Conservation (phyloP, 2,797 vertebrate genomes). For the Discoglossus pictus region DNA sequence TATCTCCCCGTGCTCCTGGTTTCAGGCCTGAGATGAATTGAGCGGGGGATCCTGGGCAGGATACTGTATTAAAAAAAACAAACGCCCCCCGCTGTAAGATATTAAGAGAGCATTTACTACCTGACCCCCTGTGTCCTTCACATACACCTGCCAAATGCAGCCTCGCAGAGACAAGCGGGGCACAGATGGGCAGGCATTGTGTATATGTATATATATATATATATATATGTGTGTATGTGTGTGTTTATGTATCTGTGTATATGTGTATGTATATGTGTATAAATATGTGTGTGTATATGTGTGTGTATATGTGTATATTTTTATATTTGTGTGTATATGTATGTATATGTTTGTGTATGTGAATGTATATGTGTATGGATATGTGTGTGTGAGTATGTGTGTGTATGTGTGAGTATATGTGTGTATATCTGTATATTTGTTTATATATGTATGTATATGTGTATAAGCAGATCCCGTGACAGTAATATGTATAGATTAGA, state of each 20-base stretch:
- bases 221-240: background rate
- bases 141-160: constrained; percentile 31
- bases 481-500: no score
- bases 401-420: no score
- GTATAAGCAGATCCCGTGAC: no score
- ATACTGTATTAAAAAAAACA: constrained; percentile 51
- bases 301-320: constrained; percentile 2
- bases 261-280: no score
- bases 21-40: constrained; percentile 41
- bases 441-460: no score
- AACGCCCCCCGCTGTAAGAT: constrained; percentile 50
- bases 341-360: no score
- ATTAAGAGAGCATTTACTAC: constrained; percentile 50
- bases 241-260: no score
- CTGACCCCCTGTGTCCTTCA: constrained; percentile 44
- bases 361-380: no score
- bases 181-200: constrained; percentile 37
- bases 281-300: no score
- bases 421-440: no score
- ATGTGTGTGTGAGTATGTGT: no score
- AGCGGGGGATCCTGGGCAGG: constrained; percentile 41
- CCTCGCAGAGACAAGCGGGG: constrained; percentile 34
- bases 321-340: background rate
- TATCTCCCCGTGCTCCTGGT: constrained; percentile 27
- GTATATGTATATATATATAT: background rate